These are phyloP conservation scores for Melanerpes aurifrons DNA, from an alignment of 2,113 vertebrate species.

Conservation along the genomic window DNA sequence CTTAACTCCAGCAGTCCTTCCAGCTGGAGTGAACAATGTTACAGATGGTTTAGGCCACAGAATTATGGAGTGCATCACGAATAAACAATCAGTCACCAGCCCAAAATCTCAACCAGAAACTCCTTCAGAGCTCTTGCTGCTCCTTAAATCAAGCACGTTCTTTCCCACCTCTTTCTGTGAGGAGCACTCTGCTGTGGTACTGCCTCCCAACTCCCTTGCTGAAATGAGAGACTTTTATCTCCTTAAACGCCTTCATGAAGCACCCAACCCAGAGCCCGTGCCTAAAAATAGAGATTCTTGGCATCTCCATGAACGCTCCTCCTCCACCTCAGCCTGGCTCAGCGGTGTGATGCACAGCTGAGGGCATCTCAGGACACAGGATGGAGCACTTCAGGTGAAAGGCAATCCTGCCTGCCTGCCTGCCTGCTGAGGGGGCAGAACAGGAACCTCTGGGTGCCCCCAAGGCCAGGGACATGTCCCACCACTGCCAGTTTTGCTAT, in stretches of 20 bases:
- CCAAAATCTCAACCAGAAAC: background rate
- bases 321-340: background rate
- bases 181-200: background rate
- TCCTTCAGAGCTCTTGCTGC: background rate
- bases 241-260: background rate
- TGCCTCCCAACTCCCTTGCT: background rate
- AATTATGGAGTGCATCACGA: background rate
- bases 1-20: background rate
- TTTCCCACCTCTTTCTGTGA: background rate
- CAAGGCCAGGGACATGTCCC: rapidly evolving
- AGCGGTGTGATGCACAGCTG: background rate
- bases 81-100: background rate
- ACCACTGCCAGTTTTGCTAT: background rate
- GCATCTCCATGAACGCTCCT: background rate
- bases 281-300: background rate
- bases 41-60: background rate
- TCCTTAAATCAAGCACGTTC: background rate
- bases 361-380: background rate
- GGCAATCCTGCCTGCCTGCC: background rate
- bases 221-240: background rate
- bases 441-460: background rate
- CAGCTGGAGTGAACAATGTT: background rate
- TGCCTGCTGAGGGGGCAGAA: background rate
- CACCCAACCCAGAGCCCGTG: background rate
- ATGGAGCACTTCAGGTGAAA: background rate